Conservation (phyloP, 2,888 invertebrate genomes). For the Quadriops clusia region DNA sequence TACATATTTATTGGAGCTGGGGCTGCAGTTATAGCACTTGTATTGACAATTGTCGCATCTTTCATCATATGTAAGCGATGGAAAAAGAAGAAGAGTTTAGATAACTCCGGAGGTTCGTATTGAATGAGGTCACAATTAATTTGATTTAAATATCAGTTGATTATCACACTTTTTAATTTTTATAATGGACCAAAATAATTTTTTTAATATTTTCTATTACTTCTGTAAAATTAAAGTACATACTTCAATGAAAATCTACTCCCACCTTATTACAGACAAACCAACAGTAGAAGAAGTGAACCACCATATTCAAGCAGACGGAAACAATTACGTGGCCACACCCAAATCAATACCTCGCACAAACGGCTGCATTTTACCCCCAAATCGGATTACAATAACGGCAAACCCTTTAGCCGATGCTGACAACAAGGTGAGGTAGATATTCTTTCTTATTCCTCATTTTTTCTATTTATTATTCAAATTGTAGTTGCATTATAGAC, state of each 20-base stretch:
- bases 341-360: conserved; percentile 28
- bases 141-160: too few species aligned
- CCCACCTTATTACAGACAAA: conserved; percentile 24
- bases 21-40: conserved; percentile 39
- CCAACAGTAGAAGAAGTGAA: conserved; percentile 28
- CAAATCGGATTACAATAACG: conserved; percentile 54
- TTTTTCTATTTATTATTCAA: conserved; percentile 23
- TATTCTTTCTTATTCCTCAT: conserved; percentile 20
- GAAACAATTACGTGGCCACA: conserved; percentile 32
- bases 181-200: not conserved
- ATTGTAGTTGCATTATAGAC: too few species aligned
- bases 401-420: conserved; percentile 61
- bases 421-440: conserved; percentile 51
- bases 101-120: conserved; percentile 22
- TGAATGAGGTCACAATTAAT: too few species aligned
- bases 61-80: conserved; percentile 39
- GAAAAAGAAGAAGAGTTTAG: conserved; percentile 38
- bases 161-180: too few species aligned
- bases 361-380: conserved; percentile 30
- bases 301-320: conserved; percentile 34
- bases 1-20: conserved; percentile 47
- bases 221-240: not conserved
- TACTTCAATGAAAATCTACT: not conserved
- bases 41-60: conserved; percentile 32
- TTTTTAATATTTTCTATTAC: not conserved